Percentiles rank a stretch among this genome's conserved stretches.
phyloP scores from a whole-genome alignment of 1,140 invertebrate species.

The Saccostrea glomerata region DNA sequence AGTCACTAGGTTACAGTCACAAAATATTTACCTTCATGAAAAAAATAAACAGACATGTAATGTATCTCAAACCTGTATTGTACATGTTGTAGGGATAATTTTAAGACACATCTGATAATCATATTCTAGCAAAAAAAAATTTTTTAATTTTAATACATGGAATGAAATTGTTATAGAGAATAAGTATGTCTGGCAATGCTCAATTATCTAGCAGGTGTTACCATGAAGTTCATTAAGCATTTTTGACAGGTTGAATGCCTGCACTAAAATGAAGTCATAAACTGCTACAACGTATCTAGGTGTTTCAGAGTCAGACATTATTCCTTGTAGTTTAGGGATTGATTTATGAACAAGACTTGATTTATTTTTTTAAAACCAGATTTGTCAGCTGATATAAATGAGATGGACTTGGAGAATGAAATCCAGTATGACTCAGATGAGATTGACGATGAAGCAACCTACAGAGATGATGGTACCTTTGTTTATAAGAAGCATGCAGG shows the following conservation, averaged over 20 bases:
- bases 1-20: no score
- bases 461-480: constrained; percentile 53
- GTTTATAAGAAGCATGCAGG: constrained; percentile 82
- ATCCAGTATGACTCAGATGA: constrained; percentile 20
- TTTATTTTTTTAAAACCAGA: neutral
- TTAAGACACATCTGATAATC: no score
- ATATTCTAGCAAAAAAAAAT: no score
- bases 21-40: no score
- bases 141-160: no score
- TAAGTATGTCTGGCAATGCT: no score
- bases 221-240: neutral
- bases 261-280: neutral
- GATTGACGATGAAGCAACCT: constrained; percentile 52
- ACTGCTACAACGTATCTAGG: neutral
- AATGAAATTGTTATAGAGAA: no score
- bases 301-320: neutral
- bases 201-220: no score
- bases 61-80: no score
- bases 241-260: neutral
- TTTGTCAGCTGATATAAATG: constrained; percentile 14
- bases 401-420: constrained; percentile 21
- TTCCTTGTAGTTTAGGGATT: neutral
- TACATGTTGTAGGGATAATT: no score
- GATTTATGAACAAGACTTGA: neutral
- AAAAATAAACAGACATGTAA: no score